These are phyloP conservation scores for Apotomis betuletana DNA, from an alignment of 2,888 invertebrate species.

Conservation along the genomic window DNA sequence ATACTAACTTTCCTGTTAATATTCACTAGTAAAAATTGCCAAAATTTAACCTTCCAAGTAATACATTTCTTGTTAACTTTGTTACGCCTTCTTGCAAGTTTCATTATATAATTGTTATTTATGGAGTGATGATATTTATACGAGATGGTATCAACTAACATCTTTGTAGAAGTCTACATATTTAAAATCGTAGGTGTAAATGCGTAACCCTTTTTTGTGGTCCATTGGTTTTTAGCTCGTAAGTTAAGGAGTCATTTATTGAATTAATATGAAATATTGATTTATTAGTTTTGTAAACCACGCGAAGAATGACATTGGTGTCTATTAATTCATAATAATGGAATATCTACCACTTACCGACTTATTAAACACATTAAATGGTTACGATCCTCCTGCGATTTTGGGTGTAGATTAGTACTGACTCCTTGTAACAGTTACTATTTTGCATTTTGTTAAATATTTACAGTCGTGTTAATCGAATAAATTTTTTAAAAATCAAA, in stretches of 20 bases:
- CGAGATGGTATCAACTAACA: conserved; percentile 30
- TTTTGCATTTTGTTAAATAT: conserved; percentile 81
- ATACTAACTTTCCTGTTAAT: conserved; percentile 64
- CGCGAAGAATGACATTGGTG: too few relatives aligned
- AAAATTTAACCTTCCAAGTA: conserved; percentile 72
- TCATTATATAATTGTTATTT: conserved; percentile 51
- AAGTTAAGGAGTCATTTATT: too few relatives aligned
- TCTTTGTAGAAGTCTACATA: conserved; percentile 18
- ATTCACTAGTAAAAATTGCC: conserved; percentile 67
- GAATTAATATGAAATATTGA: too few relatives aligned
- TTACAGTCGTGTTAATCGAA: conserved; percentile 80
- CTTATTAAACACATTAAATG: conserved; percentile 48
- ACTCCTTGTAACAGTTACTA: conserved; percentile 73
- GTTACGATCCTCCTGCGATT: conserved; percentile 19
- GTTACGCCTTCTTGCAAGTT: conserved; percentile 61
- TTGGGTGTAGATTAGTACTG: conserved; percentile 49
- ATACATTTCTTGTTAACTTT: conserved; percentile 67
- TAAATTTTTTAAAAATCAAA: conserved; percentile 66
- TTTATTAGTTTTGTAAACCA: too few relatives aligned
- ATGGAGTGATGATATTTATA: conserved; percentile 50
- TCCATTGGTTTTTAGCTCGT: not conserved
- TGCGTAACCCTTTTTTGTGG: not conserved
- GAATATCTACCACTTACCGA: not conserved
- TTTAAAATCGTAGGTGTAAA: conserved; percentile 17
- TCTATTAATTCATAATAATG: not conserved